These are phyloP conservation scores for Lagopus leucura DNA, from an alignment of 2,113 vertebrate genomes.

Conservation along the genomic window DNA sequence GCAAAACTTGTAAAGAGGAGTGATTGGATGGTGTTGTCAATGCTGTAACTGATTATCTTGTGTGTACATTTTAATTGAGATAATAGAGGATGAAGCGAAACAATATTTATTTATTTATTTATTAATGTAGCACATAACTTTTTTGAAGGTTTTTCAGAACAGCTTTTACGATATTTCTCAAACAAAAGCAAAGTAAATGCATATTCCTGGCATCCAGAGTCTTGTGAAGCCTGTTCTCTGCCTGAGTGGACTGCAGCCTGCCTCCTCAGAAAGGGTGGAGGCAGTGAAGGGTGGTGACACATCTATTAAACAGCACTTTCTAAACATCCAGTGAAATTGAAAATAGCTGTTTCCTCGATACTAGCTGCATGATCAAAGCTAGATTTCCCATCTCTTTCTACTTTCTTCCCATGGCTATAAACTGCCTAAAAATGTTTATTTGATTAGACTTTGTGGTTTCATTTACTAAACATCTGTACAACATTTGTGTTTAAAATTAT, in stretches of 20 bases:
- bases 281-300: not conserved
- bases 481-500: conserved; percentile 55
- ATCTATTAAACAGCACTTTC: conserved; percentile 5
- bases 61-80: not conserved
- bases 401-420: conserved; percentile 56
- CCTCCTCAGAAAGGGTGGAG: not conserved
- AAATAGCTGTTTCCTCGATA: conserved; percentile 52
- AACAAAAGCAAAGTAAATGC: not conserved
- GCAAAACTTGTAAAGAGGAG: not conserved
- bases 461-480: conserved; percentile 61
- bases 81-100: not conserved
- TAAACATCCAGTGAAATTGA: conserved; percentile 24
- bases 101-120: not conserved
- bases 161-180: not conserved
- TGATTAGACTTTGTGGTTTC: conserved; percentile 54
- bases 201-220: not conserved
- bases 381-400: conserved; percentile 32
- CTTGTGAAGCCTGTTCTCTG: not conserved
- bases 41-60: not conserved
- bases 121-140: not conserved
- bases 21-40: not conserved
- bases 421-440: conserved; percentile 53
- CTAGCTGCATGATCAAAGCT: conserved; percentile 41
- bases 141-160: not conserved
- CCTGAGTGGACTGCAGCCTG: not conserved